Evolutionary conservation across 1,140 invertebrate species (phyloP), one percentile per base, ranked within the genome.

Genomic region (Scaptomyza montana): DNA sequence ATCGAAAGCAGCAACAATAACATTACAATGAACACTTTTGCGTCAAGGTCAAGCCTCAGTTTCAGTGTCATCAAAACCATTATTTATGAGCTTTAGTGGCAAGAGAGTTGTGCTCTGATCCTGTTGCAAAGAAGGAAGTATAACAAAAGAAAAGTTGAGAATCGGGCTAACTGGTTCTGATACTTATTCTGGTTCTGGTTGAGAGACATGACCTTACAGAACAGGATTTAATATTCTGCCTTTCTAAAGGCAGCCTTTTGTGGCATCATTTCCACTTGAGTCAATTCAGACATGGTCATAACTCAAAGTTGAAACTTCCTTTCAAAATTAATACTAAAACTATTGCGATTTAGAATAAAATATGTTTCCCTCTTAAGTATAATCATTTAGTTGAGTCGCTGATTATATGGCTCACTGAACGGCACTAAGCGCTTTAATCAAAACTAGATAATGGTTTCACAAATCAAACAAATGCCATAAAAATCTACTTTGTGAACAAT

Each of bases 381-480:
- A 36, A 36, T 36, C 33, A 7, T 36, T 43, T 5, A 70, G 51
- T 25, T 50, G 61, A 21, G 16, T 30, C 57, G 45, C 57, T 51
- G 65, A 69, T 69, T 69, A 70, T 56, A 63, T 56, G 59, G 57
- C 46, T 69, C 53, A 53, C 28, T 73, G 70, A 56, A 56, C 21
- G 54, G 55, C 68, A 67, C 55, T 71, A 76, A 84, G 50, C 68
- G 55, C 60, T 74, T 82, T 74, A 79, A 82, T 89, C 79, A 77
- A 79, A 78, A 56, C 62, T 36, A 56, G 41, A 56, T 73, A 74
- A 71, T 63, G 46, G 78, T 70, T 68, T 71, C 46, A 69, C 56
- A 74, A 89, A 89, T 89, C 84, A 77, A 89, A 89, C 60, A 78
- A 75, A 74, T 70, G 77, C 68, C 82, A 65, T 79, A 73, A 82